phyloP scores from a whole-genome alignment of 2,888 invertebrate genomes.

The Drosophila planitibia region DNA sequence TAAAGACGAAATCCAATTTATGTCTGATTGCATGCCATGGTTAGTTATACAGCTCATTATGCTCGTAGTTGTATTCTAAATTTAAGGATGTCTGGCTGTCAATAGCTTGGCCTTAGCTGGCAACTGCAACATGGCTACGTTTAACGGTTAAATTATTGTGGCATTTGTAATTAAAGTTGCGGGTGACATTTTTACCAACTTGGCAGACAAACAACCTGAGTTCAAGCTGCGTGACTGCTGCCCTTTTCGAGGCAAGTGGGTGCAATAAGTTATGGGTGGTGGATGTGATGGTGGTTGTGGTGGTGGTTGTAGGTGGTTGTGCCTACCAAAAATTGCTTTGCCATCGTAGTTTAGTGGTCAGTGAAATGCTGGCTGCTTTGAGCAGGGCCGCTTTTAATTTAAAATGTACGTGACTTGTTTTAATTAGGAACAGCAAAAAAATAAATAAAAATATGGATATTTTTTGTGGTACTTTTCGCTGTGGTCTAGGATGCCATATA shows the following conservation, averaged over 20 bases:
- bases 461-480: constrained; percentile 9
- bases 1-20: constrained; percentile 16
- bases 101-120: not conserved
- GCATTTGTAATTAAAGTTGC: constrained; percentile 72
- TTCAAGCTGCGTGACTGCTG: constrained; percentile 31
- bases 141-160: constrained; percentile 63
- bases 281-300: not conserved
- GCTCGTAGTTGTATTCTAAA: constrained; percentile 14
- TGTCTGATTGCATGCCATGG: constrained; percentile 11
- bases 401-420: constrained; percentile 76
- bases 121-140: constrained; percentile 35
- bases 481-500: constrained; percentile 23
- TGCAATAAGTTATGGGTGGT: not conserved
- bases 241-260: not conserved
- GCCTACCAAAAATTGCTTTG: constrained; percentile 11
- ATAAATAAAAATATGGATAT: constrained; percentile 47
- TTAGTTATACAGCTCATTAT: constrained; percentile 20
- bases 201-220: constrained; percentile 10
- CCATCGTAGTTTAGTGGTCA: constrained; percentile 64
- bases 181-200: constrained; percentile 42
- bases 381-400: constrained; percentile 69
- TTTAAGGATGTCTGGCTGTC: constrained; percentile 11
- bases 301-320: too few species aligned
- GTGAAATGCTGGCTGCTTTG: constrained; percentile 55
- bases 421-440: constrained; percentile 57